Evolutionary conservation across 1,140 invertebrate species (phyloP).

Genomic region (Ceratosolen solmsi): DNA sequence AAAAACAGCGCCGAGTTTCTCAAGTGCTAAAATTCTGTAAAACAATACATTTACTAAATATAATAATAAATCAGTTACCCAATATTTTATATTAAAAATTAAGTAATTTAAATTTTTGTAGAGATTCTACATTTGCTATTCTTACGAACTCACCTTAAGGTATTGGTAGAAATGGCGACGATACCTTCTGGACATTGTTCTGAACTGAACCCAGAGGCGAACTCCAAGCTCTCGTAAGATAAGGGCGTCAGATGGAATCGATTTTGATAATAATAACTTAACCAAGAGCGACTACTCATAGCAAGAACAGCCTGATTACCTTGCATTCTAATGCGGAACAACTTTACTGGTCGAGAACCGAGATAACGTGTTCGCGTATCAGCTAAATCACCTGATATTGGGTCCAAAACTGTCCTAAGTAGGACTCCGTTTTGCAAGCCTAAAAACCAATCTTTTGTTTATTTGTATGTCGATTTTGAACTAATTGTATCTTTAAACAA

Average conservation of each 20-base stretch:
- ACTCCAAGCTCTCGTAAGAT: constrained; percentile 97
- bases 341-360: constrained; percentile 94
- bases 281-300: constrained; percentile 97
- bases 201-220: constrained; percentile 97
- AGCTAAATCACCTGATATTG: constrained; percentile 96
- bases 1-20: constrained; percentile 98
- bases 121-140: neutral
- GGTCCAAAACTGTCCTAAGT: constrained; percentile 95
- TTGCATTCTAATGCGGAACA: constrained; percentile 96
- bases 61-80: neutral
- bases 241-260: constrained; percentile 95
- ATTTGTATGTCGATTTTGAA: neutral
- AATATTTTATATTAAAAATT: neutral
- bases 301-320: constrained; percentile 96
- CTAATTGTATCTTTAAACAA: neutral
- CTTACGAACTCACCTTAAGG: constrained; percentile 77
- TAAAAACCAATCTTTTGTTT: constrained; percentile 39
- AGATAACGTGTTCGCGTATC: constrained; percentile 97
- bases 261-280: constrained; percentile 99
- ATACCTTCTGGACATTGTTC: constrained; percentile 99
- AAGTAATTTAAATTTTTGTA: neutral
- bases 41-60: neutral
- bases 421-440: constrained; percentile 95
- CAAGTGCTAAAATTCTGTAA: constrained; percentile 90
- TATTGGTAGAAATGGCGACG: constrained; percentile 98